Evolutionary conservation across 2,113 vertebrate genomes (phyloP).

Genomic region (Tapirus terrestris): DNA sequence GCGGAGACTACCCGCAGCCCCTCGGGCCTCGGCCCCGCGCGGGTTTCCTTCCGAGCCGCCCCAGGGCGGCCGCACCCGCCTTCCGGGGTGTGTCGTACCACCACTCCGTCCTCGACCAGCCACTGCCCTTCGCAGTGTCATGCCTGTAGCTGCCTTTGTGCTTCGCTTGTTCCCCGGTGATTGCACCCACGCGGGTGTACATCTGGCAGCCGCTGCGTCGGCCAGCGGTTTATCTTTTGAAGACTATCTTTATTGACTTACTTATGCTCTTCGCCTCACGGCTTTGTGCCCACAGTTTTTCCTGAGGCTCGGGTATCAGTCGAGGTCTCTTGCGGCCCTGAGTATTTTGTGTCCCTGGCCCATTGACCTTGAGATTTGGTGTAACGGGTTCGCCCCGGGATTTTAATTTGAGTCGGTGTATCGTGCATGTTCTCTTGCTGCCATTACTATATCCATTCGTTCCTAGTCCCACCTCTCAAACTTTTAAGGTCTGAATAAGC

Average conservation of each 20-base stretch:
- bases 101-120: background rate
- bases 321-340: background rate
- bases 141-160: slow-evolving; percentile 17
- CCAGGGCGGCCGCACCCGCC: background rate
- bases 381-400: background rate
- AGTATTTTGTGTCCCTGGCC: background rate
- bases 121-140: background rate
- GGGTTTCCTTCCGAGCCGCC: background rate
- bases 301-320: background rate
- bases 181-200: background rate
- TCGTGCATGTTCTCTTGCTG: background rate
- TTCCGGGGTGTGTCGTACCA: background rate
- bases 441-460: background rate
- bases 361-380: slow-evolving; percentile 72
- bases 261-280: background rate
- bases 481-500: background rate
- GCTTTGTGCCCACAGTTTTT: background rate
- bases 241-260: background rate
- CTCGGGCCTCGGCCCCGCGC: background rate
- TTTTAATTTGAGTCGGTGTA: background rate
- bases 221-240: background rate
- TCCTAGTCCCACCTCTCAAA: background rate
- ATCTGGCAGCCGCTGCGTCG: background rate
- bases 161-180: background rate
- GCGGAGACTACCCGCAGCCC: background rate